Evolutionary conservation across 2,888 invertebrate genomes (phyloP).

Genomic region (Shargacucullia verbasci): DNA sequence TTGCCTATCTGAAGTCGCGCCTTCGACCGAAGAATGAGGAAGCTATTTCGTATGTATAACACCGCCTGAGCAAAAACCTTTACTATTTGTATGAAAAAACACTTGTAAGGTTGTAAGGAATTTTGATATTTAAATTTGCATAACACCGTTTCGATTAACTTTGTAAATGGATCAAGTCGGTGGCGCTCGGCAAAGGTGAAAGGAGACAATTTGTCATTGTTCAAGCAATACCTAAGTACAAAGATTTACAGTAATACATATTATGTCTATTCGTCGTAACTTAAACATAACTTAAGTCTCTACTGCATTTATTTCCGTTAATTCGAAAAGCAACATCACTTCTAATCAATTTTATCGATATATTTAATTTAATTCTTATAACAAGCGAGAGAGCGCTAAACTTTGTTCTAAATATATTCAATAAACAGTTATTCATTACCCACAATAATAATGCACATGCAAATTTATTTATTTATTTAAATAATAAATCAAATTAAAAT

Average conservation of each 20-base stretch:
- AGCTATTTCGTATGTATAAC: conserved; percentile 21
- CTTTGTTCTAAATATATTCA: too few species aligned
- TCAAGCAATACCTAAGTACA: background rate
- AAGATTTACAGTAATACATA: background rate
- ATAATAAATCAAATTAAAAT: too few species aligned
- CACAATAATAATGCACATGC: too few species aligned
- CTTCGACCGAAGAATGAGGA: conserved; percentile 38
- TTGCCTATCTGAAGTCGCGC: background rate
- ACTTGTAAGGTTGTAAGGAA: conserved; percentile 10
- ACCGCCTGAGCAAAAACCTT: conserved; percentile 34
- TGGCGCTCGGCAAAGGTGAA: background rate
- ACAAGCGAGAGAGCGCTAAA: too few species aligned
- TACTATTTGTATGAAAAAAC: conserved; percentile 24
- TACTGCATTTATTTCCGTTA: too few species aligned
- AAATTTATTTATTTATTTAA: too few species aligned
- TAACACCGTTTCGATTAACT: conserved; percentile 27
- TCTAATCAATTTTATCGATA: too few species aligned
- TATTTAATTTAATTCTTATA: too few species aligned
- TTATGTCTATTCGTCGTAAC: background rate
- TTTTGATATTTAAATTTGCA: conserved; percentile 36
- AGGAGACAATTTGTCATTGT: background rate
- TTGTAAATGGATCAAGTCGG: background rate
- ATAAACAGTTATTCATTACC: too few species aligned
- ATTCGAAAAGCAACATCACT: too few species aligned
- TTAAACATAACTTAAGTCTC: too few species aligned